These are phyloP conservation scores for Synanceia verrucosa DNA, from an alignment of 2,797 vertebrate genomes.

Conservation along the genomic window DNA sequence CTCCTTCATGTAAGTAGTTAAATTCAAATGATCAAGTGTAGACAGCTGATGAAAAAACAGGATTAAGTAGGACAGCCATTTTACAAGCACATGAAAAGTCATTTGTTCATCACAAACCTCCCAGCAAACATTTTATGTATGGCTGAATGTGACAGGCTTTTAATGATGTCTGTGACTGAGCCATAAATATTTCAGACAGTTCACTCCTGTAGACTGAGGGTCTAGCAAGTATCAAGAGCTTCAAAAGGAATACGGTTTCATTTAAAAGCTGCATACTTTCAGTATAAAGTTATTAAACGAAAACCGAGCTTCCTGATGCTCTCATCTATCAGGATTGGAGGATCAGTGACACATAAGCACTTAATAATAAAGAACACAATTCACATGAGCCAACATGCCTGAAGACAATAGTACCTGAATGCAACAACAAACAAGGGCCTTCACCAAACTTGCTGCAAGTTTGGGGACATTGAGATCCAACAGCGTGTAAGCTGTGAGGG, in stretches of 20 bases:
- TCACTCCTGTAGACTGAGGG: neutral
- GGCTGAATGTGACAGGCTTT: conserved; percentile 18
- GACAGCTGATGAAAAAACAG: conserved; percentile 91
- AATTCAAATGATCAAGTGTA: conserved; percentile 89
- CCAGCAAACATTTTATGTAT: conserved; percentile 24
- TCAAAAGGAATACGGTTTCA: neutral
- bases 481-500: conserved; percentile 95
- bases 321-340: conserved; percentile 1
- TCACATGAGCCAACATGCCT: conserved; percentile 22
- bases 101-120: conserved; percentile 25
- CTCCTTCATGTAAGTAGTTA: conserved; percentile 90
- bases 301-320: conserved; percentile 14
- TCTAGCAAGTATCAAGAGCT: neutral
- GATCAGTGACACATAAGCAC: conserved; percentile 12
- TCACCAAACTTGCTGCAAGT: conserved; percentile 99
- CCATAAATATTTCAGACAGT: neutral
- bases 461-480: conserved; percentile 96
- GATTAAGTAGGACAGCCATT: conserved; percentile 78
- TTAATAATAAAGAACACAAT: neutral
- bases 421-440: conserved; percentile 87
- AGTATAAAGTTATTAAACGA: conserved; percentile 19
- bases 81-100: conserved; percentile 14
- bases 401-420: conserved; percentile 22
- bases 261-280: conserved; percentile 6
- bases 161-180: neutral